These are phyloP conservation scores for Priapulus caudatus DNA, from an alignment of 2,888 invertebrate species.

Conservation along the genomic window DNA sequence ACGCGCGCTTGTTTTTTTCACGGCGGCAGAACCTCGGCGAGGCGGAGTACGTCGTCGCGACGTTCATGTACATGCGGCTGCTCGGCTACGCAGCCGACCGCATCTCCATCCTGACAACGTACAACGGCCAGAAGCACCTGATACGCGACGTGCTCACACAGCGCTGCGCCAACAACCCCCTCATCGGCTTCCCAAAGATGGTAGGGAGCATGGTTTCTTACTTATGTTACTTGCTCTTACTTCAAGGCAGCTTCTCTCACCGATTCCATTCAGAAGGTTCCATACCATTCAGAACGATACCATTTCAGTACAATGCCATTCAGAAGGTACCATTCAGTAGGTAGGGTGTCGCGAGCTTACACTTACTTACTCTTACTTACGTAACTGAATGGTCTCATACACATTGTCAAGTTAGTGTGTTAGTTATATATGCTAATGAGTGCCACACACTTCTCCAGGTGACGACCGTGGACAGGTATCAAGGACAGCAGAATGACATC, in stretches of 20 bases:
- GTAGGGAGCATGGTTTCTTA: too few relatives aligned
- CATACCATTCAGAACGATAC: conserved; percentile 25
- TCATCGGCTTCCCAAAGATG: conserved; percentile 84
- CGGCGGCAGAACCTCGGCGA: conserved; percentile 53
- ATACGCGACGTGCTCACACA: conserved; percentile 83
- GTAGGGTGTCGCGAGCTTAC: too few relatives aligned
- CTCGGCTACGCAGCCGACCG: conserved; percentile 91
- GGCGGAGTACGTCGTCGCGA: conserved; percentile 81
- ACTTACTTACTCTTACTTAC: too few relatives aligned
- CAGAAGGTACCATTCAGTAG: too few relatives aligned
- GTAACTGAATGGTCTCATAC: too few relatives aligned
- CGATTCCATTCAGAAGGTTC: conserved; percentile 23
- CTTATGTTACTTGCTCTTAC: too few relatives aligned
- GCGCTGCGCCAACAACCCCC: conserved; percentile 82
- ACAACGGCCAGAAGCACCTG: conserved; percentile 97
- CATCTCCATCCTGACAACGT: conserved; percentile 93
- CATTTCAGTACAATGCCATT: too few relatives aligned
- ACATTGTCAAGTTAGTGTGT: too few relatives aligned
- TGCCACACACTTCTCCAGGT: conserved; percentile 31
- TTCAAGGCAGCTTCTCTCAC: background rate
- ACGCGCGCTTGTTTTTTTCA: too few relatives aligned
- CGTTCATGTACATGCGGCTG: conserved; percentile 96
- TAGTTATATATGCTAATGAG: too few relatives aligned
- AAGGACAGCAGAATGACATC: conserved; percentile 98
- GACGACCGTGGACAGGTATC: conserved; percentile 93